Evolutionary conservation across 2,797 vertebrate species (phyloP), one percentile per base, ranked within the genome.

Genomic region (Hybognathus amarus): DNA sequence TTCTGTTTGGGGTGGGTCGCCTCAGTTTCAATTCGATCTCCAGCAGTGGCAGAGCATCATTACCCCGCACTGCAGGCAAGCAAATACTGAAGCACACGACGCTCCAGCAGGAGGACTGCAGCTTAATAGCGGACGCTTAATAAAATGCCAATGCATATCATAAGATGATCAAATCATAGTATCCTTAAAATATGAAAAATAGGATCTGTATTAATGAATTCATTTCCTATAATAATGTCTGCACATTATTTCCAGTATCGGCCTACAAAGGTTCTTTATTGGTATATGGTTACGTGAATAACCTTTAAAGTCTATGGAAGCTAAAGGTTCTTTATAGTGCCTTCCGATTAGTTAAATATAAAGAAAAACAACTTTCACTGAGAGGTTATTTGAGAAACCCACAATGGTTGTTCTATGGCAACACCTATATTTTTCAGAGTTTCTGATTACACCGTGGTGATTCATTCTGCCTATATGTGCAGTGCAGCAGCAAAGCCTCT

Each of bases 11-110:
- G 42, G 24, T 42, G 36, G 69, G 42, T 69, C 45, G 36, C 42
- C 61, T 85, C 78, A 87, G 63, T 64, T 84, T 75, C 33, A 50
- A 79, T 76, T 84, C n/a, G 82, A 82, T 86, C 69, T 79, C 64
- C 74, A 61, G 36, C 24, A 63, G 56, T 80, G 81, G 27, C 36
- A 64, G 38, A 71, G 52, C 24, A 47, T 84, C 68, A 81, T 80
- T 85, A 83, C 59, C 56, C 13, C 24, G 18, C 52, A 75, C 73
- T 30, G 67, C 68, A 78, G 73, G 30, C 24, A 30, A 42, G 45
- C 38, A 63, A 61, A 70, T 27, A 52, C 68, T 59, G 64, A 59
- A 24, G 47, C 36, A 67, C 63, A 68, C n/a, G 9, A 9, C n/a
- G 54, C 20, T 56, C 59, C 6, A 63, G 24, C 59, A 27, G 12